A percentile compares a stretch with the other conserved stretches of the same genome.
phyloP scores from a whole-genome alignment of 2,888 invertebrate species.

The Diarsia dahlii region DNA sequence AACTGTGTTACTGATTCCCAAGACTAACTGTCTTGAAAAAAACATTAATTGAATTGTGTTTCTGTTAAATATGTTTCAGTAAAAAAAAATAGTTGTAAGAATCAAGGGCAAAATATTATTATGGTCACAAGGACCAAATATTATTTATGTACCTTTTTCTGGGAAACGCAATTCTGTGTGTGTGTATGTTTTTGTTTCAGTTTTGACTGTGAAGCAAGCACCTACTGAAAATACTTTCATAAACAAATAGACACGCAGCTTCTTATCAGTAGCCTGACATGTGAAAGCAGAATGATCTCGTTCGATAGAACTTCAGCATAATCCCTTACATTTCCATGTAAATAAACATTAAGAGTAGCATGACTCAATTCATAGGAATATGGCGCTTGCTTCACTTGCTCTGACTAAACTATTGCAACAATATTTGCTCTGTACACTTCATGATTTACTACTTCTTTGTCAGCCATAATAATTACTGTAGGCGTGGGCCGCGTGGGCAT shows the following conservation, averaged over 20 bases:
- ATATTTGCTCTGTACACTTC: slow-evolving; percentile 34
- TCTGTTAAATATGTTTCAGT: too few relatives aligned
- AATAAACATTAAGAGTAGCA: slow-evolving; percentile 7
- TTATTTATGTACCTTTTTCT: too few relatives aligned
- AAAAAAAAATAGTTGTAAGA: too few relatives aligned
- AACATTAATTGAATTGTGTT: too few relatives aligned
- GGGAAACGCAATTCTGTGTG: too few relatives aligned
- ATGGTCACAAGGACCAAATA: too few relatives aligned
- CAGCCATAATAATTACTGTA: not conserved
- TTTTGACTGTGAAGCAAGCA: too few relatives aligned
- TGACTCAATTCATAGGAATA: slow-evolving; percentile 38
- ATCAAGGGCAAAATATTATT: too few relatives aligned
- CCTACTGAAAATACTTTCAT: too few relatives aligned
- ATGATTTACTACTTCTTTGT: slow-evolving; percentile 17
- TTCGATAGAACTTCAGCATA: slow-evolving; percentile 29
- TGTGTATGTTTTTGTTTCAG: too few relatives aligned
- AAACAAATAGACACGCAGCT: not conserved
- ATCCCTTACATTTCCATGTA: not conserved
- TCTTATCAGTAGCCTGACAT: not conserved
- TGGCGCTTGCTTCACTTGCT: slow-evolving; percentile 21
- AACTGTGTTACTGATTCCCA: not conserved
- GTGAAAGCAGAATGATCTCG: slow-evolving; percentile 15
- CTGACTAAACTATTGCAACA: slow-evolving; percentile 31
- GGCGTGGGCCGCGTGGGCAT: not conserved
- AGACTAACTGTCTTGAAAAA: too few relatives aligned